Percentiles rank a stretch among this genome's conserved stretches.
Conservation (phyloP, 2,797 vertebrate species). For the Momotus momota region DNA sequence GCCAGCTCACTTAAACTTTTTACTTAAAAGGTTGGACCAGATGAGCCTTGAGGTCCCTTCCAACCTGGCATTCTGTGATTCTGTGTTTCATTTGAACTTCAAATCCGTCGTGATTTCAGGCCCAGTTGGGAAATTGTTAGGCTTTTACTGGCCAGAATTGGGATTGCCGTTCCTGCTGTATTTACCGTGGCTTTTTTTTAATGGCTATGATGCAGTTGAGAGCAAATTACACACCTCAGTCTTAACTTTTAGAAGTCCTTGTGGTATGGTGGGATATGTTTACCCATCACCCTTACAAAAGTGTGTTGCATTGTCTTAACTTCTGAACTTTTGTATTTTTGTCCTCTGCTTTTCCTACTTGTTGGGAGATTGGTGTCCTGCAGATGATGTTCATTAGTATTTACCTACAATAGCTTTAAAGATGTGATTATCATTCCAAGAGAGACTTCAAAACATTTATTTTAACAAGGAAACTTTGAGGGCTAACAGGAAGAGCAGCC, state of each 20-base stretch:
- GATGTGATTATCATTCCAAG: not conserved
- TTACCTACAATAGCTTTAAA: not conserved
- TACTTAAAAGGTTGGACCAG: no score
- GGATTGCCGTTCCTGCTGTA: not conserved
- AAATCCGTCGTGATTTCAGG: fast-evolving
- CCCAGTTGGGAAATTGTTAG: not conserved
- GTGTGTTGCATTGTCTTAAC: not conserved
- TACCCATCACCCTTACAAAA: not conserved
- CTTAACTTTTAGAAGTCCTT: not conserved
- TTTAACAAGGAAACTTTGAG: not conserved
- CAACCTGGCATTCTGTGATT: no score
- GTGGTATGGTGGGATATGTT: not conserved
- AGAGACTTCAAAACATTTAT: not conserved
- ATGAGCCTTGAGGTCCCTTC: no score
- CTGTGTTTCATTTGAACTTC: not conserved
- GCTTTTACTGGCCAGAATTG: not conserved
- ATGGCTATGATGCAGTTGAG: not conserved
- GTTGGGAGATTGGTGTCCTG: not conserved
- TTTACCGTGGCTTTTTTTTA: not conserved
- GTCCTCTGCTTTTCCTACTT: not conserved
- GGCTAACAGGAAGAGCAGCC: not conserved
- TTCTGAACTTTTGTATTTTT: not conserved
- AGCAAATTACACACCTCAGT: not conserved
- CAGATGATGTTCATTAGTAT: not conserved
- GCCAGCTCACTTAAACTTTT: no score